Evolutionary conservation across 2,113 vertebrate genomes (phyloP).

Genomic region (Rhinogobius similis): DNA sequence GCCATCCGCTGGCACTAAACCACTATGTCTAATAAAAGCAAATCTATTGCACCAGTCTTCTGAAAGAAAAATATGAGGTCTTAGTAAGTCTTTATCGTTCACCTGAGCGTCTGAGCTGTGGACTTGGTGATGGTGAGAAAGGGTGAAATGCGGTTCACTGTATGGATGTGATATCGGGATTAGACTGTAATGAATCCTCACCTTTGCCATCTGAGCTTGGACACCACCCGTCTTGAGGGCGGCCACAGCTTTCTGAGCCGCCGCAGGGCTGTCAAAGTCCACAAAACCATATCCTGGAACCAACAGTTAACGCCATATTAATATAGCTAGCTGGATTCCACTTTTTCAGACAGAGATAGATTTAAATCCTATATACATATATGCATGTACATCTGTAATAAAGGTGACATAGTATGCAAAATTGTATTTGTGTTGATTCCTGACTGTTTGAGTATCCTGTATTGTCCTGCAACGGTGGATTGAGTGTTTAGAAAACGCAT

Average conservation of each 20-base stretch:
- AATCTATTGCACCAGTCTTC: not conserved
- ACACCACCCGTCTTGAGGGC: conserved; percentile 93
- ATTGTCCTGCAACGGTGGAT: no score
- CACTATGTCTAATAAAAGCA: not conserved
- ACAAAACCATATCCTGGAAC: conserved; percentile 96
- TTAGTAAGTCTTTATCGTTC: conserved; percentile 20
- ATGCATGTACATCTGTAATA: no score
- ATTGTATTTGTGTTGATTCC: no score
- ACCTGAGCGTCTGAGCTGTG: conserved; percentile 27
- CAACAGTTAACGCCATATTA: conserved; percentile 28
- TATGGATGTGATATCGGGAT: conserved; percentile 43
- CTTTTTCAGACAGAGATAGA: not conserved
- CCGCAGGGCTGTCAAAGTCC: conserved; percentile 95
- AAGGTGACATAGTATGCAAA: no score
- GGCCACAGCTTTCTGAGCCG: conserved; percentile 96
- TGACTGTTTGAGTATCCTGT: no score
- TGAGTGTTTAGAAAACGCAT: no score
- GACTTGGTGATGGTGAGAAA: conserved; percentile 29
- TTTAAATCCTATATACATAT: not conserved
- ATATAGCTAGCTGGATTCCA: conserved; percentile 5
- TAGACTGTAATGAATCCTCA: conserved; percentile 72
- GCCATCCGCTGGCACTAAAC: conserved; percentile 1
- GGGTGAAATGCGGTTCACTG: conserved; percentile 22
- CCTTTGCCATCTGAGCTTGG: conserved; percentile 99
- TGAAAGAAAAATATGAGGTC: not conserved